Base-by-base conservation (phyloP, 2,888 invertebrate genomes). In the Adineta ricciae region DNA sequence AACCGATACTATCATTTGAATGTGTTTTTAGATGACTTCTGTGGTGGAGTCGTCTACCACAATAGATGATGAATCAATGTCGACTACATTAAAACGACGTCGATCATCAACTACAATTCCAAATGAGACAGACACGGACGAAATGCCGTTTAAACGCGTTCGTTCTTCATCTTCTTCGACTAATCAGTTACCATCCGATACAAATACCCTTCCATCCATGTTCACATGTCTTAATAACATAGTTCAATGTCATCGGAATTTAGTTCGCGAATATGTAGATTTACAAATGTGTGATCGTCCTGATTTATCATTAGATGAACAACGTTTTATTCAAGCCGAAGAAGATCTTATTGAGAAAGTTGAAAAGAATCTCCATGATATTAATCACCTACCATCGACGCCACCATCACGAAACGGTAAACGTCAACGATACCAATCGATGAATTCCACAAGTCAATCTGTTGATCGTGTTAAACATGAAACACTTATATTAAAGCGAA, bases 401-500 rank as follows among this genome's bases (percentile, higher is more conserved):
- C 36, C 73, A 38, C 19, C 16, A n/a, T 78, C 78, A 41, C 41
- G 38, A 24, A 24, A 41, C 41, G 78, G 78, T 41, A 78, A 78
- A 78, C 78, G 78, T 78, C 78, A 78, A 78, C 24, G 78, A 41
- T 41, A 78, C 41, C 78, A 38, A 78, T 78, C 78, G n/a, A 41
- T 41, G 41, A 78, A 41, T 41, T 38, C 38, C 1, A 21, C 14
- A 32, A 38, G 41, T 78, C 78, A 38, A 78, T 41, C 78, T 24
- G 38, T 2, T 24, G 41, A 38, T 41, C 78, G 78, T 78, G 41
- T n/a, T 24, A 41, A 38, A 78, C n/a, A 85, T 78, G 85, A 85
- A n/a, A 73, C 85, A 24, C 52, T 84, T 36, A 72, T 85, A 41
- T 56, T 85, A 14, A 83, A 85, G 50, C 52, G 84, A 50, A 84